Conservation (phyloP, 2,888 invertebrate genomes). For the Teleogryllus oceanicus region DNA sequence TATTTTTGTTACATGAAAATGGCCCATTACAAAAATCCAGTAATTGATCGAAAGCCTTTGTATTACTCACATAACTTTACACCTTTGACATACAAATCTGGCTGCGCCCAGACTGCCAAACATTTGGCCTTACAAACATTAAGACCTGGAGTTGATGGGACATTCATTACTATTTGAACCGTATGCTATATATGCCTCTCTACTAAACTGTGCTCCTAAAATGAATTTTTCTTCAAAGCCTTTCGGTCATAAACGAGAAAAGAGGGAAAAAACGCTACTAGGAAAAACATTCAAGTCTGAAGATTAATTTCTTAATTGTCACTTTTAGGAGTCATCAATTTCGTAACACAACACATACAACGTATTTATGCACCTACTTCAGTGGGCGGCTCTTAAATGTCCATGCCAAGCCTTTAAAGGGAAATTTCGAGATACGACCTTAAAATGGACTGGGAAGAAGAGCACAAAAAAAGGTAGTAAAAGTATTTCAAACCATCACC, state of each 20-base stretch:
- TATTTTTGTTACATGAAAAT: too few species aligned
- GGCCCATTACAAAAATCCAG: too few species aligned
- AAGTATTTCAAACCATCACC: neutral
- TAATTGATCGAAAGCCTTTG: too few species aligned
- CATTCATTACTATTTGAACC: too few species aligned
- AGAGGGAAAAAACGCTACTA: neutral
- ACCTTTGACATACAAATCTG: too few species aligned
- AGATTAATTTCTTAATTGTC: constrained; percentile 35
- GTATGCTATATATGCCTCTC: neutral
- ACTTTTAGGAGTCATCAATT: constrained; percentile 30
- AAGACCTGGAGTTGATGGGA: too few species aligned
- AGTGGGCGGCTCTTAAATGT: neutral
- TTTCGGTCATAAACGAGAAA: neutral
- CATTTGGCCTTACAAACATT: too few species aligned
- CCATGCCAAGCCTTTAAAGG: neutral
- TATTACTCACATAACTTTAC: too few species aligned
- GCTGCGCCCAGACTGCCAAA: too few species aligned
- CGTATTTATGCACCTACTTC: neutral
- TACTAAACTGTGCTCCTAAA: constrained; percentile 9
- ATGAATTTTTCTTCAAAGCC: constrained; percentile 1
- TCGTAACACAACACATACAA: neutral
- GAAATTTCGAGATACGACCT: constrained; percentile 4
- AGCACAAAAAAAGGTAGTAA: constrained; percentile 9
- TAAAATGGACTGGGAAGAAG: constrained; percentile 18
- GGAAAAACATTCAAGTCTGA: neutral